Percentiles rank a stretch among this genome's conserved stretches.
Conservation (phyloP, 2,888 invertebrate species). For the Scotopteryx bipunctaria region DNA sequence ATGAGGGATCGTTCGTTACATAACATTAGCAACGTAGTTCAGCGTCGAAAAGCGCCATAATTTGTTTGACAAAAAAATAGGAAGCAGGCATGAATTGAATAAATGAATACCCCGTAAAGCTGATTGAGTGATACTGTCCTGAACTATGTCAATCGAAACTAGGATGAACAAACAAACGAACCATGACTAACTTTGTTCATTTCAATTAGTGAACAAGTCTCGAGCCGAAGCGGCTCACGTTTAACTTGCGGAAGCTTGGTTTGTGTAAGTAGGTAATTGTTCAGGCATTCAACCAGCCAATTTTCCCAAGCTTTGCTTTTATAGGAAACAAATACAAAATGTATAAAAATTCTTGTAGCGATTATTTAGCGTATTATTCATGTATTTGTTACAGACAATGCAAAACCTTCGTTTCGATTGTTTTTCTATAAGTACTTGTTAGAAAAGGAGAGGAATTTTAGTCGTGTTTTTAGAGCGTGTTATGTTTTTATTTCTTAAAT, state of each 20-base stretch:
- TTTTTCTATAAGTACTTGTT: too few species aligned
- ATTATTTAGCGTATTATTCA: too few species aligned
- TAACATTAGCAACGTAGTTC: too few species aligned
- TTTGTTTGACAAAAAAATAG: not conserved
- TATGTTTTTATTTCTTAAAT: too few species aligned
- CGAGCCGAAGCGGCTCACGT: constrained; percentile 7
- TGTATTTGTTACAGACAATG: too few species aligned
- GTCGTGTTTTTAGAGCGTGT: too few species aligned
- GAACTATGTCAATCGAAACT: constrained; percentile 27
- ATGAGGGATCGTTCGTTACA: too few species aligned
- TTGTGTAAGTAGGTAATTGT: constrained; percentile 26
- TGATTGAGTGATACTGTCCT: constrained; percentile 7
- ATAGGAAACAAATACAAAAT: not conserved
- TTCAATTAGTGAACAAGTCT: constrained; percentile 49
- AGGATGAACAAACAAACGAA: constrained; percentile 46
- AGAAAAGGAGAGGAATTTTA: too few species aligned
- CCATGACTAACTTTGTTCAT: constrained; percentile 52
- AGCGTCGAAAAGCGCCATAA: too few species aligned
- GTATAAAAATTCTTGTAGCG: too few species aligned
- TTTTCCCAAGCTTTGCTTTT: not conserved
- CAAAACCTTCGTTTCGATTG: too few species aligned
- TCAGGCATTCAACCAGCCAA: constrained; percentile 18
- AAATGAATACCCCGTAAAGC: too few species aligned
- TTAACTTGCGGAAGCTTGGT: constrained; percentile 22
- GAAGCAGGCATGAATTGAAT: not conserved